phyloP scores from a whole-genome alignment of 2,888 invertebrate genomes.

The Caenorhabditis sp. region DNA sequence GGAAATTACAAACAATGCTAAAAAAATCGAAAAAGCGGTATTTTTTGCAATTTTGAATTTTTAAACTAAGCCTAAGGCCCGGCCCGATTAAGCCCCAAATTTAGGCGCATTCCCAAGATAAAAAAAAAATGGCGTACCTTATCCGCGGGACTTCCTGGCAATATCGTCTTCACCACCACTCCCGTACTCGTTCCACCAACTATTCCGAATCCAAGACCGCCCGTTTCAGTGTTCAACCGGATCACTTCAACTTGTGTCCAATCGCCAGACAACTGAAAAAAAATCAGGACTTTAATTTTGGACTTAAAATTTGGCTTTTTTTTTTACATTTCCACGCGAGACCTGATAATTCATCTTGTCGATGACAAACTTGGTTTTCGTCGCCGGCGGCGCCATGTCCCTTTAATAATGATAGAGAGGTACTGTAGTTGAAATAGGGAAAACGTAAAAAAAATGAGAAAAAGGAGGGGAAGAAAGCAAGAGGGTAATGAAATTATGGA shows the following conservation, averaged over 20 bases:
- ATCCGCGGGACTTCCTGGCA: slow-evolving; percentile 96
- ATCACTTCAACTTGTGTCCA: slow-evolving; percentile 99
- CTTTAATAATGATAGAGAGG: too few species aligned
- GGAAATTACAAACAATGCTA: too few species aligned
- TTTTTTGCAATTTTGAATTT: too few species aligned
- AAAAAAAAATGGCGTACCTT: slow-evolving; percentile 77
- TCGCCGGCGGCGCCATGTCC: background rate
- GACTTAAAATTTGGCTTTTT: slow-evolving; percentile 92
- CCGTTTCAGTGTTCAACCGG: slow-evolving; percentile 87
- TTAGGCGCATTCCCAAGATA: too few species aligned
- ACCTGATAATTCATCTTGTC: slow-evolving; percentile 44
- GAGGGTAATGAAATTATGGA: slow-evolving; percentile 7
- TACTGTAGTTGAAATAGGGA: too few species aligned
- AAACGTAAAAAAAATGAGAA: slow-evolving; percentile 1
- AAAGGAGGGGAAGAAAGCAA: slow-evolving; percentile 7
- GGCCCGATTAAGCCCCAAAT: too few species aligned
- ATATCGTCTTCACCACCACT: slow-evolving; percentile 97
- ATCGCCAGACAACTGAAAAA: slow-evolving; percentile 88
- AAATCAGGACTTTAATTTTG: slow-evolving; percentile 70
- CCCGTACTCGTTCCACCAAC: slow-evolving; percentile 93
- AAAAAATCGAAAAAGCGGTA: too few species aligned
- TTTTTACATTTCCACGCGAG: slow-evolving; percentile 74
- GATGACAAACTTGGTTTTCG: slow-evolving; percentile 29
- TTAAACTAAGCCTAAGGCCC: too few species aligned
- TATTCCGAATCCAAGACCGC: slow-evolving; percentile 91